Base-by-base conservation (phyloP, 2,888 invertebrate species). In the Lottia gigantea region DNA sequence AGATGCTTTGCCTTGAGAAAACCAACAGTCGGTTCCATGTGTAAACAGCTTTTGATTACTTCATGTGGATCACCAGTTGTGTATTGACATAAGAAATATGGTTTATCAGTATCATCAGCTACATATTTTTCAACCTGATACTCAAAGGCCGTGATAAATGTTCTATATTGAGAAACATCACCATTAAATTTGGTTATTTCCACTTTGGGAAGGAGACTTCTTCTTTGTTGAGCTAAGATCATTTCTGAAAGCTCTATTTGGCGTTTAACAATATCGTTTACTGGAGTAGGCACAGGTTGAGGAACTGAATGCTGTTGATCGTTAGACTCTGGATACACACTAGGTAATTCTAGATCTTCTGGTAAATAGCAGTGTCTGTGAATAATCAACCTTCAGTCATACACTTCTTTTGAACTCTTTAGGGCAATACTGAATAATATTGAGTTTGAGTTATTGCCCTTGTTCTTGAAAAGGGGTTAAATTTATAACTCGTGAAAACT, bases 141-240 rank as follows among this genome's bases (percentile, higher is more conserved):
- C 12, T 70, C 66, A 45, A 72, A 70, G 25, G 70, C 66, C 46
- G 66, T 31, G 6, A 72, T 69, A 45, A 72, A 72, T 26, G 25
- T 68, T 16, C 23, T 49, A 64, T 69, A 72, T 19, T 72, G 61
- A 12, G 75, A 55, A 1, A 74, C 73, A 31, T 75, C 64, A 23
- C 76, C 75, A 62, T 55, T 45, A 64, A 76, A 76, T 31, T 72
- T 70, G 46, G 61, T 70, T 25, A 76, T 64, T 25, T 76, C 75
- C 2, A 68, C 16, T 19, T 62, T 46, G 0, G 74, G 73, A 45
- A 55, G 55, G n/a, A 55, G 55, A 55, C 23, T 55, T 55, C 55
- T 55, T n/a, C 55, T n/a, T 11, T 55, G 16, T 23, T 55, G 55
- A 55, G n/a, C n/a, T 23, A 55, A 16, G 6, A 55, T 16, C n/a